Evolutionary conservation across 2,888 invertebrate genomes (phyloP).

Genomic region (Cryptophagus acutangulus): DNA sequence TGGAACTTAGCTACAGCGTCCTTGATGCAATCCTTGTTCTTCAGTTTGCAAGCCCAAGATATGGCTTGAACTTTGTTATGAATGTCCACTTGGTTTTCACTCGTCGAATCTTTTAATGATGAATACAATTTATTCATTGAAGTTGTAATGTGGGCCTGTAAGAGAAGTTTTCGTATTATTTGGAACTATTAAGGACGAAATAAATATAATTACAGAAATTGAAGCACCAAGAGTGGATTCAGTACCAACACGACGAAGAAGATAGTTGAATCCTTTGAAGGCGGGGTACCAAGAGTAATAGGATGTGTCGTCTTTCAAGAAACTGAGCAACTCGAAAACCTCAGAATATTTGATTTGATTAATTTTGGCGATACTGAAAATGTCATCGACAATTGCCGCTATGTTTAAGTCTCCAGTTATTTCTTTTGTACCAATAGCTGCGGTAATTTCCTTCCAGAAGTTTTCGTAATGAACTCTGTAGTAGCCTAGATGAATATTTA

Average conservation of each 20-base stretch:
- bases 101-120: constrained; percentile 22
- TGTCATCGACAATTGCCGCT: constrained; percentile 76
- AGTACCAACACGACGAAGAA: constrained; percentile 33
- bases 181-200: too few relatives aligned
- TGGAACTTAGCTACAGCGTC: constrained; percentile 47
- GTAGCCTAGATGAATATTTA: constrained; percentile 54
- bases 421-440: too few relatives aligned
- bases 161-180: neutral
- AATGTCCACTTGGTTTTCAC: constrained; percentile 49
- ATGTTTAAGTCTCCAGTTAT: constrained; percentile 65
- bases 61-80: constrained; percentile 57
- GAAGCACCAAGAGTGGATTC: neutral
- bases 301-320: constrained; percentile 61
- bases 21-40: constrained; percentile 54
- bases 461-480: constrained; percentile 66
- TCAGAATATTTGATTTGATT: constrained; percentile 55
- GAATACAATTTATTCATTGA: constrained; percentile 23
- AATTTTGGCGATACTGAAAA: constrained; percentile 65
- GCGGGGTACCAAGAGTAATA: constrained; percentile 77
- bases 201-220: too few relatives aligned
- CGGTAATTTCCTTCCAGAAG: constrained; percentile 53
- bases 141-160: constrained; percentile 7
- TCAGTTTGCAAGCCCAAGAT: constrained; percentile 62
- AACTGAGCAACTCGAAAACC: constrained; percentile 62
- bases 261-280: constrained; percentile 46